phyloP scores from a whole-genome alignment of 1,140 invertebrate genomes.

The Episyrphus balteatus region DNA sequence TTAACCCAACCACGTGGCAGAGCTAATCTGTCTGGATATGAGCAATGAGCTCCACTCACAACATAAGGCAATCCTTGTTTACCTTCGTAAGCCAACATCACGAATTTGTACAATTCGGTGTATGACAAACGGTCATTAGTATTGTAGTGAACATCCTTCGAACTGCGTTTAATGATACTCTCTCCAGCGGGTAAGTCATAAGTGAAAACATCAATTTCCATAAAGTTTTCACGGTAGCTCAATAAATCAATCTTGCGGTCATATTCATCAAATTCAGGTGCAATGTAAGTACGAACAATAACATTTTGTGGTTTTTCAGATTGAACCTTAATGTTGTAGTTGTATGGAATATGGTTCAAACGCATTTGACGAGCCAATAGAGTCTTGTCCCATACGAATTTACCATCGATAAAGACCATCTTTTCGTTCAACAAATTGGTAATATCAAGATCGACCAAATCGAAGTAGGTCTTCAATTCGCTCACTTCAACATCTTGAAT shows the following conservation, averaged over 20 bases:
- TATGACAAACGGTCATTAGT: slow-evolving; percentile 52
- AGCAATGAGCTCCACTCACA: slow-evolving; percentile 40
- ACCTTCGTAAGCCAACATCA: slow-evolving; percentile 41
- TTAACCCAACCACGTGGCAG: slow-evolving; percentile 47
- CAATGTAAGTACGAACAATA: slow-evolving; percentile 44
- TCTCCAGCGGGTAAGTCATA: slow-evolving; percentile 50
- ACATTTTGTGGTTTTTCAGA: slow-evolving; percentile 39
- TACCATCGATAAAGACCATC: slow-evolving; percentile 27
- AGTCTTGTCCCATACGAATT: slow-evolving; percentile 28
- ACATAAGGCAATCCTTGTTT: slow-evolving; percentile 40
- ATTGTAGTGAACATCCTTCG: slow-evolving; percentile 50
- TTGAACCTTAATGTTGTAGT: slow-evolving; percentile 41
- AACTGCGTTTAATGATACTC: slow-evolving; percentile 54
- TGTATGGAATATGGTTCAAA: slow-evolving; percentile 56
- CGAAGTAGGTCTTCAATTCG: slow-evolving; percentile 58
- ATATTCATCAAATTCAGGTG: slow-evolving; percentile 45
- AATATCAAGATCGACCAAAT: slow-evolving; percentile 54
- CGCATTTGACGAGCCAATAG: slow-evolving; percentile 37
- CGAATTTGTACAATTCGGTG: slow-evolving; percentile 44
- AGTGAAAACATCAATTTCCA: slow-evolving; percentile 57
- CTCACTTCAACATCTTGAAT: slow-evolving; percentile 50
- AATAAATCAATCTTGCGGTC: slow-evolving; percentile 45
- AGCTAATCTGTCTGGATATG: slow-evolving; percentile 47
- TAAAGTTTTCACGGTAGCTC: slow-evolving; percentile 49
- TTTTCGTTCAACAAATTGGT: slow-evolving; percentile 48